Evolutionary conservation across 2,797 vertebrate genomes (phyloP).

Genomic region (Scyliorhinus canicula): DNA sequence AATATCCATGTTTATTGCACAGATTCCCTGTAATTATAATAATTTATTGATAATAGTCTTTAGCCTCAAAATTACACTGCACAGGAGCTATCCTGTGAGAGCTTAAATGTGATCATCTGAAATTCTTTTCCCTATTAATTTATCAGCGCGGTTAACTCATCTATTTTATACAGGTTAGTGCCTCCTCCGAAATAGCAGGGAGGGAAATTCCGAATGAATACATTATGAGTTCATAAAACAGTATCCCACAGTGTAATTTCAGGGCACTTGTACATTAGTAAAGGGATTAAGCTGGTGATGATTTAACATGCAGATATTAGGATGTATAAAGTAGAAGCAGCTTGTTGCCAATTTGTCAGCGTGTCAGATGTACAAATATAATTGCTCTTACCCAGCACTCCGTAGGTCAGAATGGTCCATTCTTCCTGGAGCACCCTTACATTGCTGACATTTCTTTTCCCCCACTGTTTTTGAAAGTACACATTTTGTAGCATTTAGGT

Average conservation of each 20-base stretch:
- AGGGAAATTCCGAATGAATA: not conserved
- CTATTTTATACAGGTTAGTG: not conserved
- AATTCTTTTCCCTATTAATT: not conserved
- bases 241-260: conserved; percentile 21
- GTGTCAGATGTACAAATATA: not conserved
- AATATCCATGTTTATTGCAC: not conserved
- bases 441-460: not conserved
- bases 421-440: not conserved
- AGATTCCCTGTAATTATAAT: not conserved
- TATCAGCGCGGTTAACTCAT: not conserved
- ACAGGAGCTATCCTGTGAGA: not conserved
- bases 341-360: conserved; percentile 5
- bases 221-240: not conserved
- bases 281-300: conserved; percentile 5
- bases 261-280: conserved; percentile 6
- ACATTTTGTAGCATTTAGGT: not conserved
- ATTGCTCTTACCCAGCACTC: not conserved
- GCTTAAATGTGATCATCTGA: not conserved
- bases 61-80: not conserved
- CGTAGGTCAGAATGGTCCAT: not conserved
- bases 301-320: not conserved
- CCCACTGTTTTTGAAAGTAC: not conserved
- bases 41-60: not conserved
- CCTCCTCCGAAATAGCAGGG: not conserved
- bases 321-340: not conserved